Percentiles rank a stretch among this genome's conserved stretches.
Evolutionary conservation across 2,113 vertebrate species (phyloP).

Genomic region (Oncorhynchus masou): DNA sequence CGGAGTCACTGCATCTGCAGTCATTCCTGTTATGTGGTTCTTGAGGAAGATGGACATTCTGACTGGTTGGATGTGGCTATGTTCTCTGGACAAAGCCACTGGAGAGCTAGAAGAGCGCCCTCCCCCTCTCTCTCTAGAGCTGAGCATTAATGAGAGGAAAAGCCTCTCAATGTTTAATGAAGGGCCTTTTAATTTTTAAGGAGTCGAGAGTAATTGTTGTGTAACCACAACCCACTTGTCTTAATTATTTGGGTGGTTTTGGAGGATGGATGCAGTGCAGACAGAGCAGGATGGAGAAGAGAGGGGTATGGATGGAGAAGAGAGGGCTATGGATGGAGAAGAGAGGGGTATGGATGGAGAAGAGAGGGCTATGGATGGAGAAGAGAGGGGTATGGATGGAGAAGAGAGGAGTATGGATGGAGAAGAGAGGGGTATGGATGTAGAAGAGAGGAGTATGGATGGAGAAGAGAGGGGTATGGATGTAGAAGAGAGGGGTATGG

Average conservation of each 20-base stretch:
- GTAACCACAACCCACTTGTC: constrained; percentile 33
- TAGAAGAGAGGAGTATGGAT: too few species aligned
- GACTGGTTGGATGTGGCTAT: background rate
- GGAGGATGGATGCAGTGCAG: background rate
- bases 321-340: too few species aligned
- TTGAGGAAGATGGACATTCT: background rate
- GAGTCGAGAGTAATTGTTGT: constrained; percentile 53
- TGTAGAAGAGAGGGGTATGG: too few species aligned
- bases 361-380: too few species aligned
- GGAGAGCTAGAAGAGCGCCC: background rate
- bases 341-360: too few species aligned
- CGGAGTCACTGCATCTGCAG: background rate
- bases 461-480: too few species aligned
- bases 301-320: background rate
- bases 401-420: too few species aligned
- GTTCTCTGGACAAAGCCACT: background rate
- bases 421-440: too few species aligned
- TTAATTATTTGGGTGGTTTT: constrained; percentile 38
- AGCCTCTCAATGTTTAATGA: constrained; percentile 45
- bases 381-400: too few species aligned
- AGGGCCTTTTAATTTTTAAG: constrained; percentile 42
- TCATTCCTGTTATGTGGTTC: background rate
- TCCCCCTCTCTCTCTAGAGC: constrained; percentile 1
- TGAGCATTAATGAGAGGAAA: constrained; percentile 33
- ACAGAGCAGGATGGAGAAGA: background rate